phyloP scores from a whole-genome alignment of 35 echinoderm and acorn worm genomes.

The Acanthaster planci region DNA sequence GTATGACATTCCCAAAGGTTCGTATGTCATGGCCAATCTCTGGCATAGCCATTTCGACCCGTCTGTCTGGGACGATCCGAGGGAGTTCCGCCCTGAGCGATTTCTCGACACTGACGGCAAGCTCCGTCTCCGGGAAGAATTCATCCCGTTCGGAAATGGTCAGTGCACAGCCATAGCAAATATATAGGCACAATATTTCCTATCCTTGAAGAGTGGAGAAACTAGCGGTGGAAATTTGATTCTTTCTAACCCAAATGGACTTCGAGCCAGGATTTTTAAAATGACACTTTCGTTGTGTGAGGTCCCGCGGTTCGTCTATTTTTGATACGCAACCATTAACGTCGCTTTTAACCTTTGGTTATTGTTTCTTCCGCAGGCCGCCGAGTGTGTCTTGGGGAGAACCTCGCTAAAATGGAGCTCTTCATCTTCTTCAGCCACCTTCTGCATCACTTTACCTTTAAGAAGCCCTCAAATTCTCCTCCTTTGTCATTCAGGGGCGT shows the following conservation, averaged over 20 bases:
- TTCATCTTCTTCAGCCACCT: constrained; percentile 67
- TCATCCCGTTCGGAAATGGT: constrained; percentile 72
- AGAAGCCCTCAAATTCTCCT: constrained; percentile 23
- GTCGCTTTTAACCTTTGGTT: no score
- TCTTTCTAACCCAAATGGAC: no score
- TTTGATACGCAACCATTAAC: no score
- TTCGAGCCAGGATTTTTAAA: no score
- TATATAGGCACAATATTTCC: no score
- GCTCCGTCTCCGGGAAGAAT: constrained; percentile 37
- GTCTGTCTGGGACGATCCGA: constrained; percentile 44
- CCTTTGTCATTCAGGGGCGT: constrained; percentile 33
- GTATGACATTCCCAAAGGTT: constrained; percentile 64
- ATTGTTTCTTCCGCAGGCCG: constrained; percentile 45
- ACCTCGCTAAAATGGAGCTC: constrained; percentile 72
- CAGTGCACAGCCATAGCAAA: no score
- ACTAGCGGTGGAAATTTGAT: no score
- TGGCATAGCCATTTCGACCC: constrained; percentile 56
- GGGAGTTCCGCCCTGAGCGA: constrained; percentile 52
- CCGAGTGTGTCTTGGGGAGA: constrained; percentile 57
- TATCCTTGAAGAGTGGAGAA: no score
- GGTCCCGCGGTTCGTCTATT: no score
- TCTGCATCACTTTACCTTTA: constrained; percentile 55
- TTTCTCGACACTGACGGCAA: constrained; percentile 59
- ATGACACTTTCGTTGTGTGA: no score
- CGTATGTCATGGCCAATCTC: constrained; percentile 62